A percentile compares a stretch with the other conserved stretches of the same genome.
Evolutionary conservation across 2,888 invertebrate genomes (phyloP).

Genomic region (Platerodrilus igneus): DNA sequence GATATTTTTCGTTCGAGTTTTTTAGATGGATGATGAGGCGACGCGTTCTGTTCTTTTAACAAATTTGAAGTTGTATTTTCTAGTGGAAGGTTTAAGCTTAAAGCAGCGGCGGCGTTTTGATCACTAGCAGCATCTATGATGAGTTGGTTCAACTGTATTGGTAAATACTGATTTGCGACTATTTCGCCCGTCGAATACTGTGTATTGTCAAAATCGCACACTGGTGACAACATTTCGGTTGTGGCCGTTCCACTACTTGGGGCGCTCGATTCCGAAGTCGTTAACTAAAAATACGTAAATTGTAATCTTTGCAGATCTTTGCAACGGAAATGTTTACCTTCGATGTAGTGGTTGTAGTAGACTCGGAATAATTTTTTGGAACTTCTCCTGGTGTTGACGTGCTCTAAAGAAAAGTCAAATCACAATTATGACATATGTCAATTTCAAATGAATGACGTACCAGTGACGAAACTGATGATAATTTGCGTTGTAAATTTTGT

Average conservation of each 20-base stretch:
- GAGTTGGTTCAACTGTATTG: neutral
- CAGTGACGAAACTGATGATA: constrained; percentile 54
- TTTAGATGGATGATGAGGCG: neutral
- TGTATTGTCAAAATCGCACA: constrained; percentile 34
- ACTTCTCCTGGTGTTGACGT: no score
- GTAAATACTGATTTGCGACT: constrained; percentile 12
- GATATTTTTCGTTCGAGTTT: constrained; percentile 45
- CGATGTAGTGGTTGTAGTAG: no score
- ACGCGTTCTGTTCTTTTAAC: constrained; percentile 2
- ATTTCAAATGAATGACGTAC: no score
- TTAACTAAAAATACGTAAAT: no score
- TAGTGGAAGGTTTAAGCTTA: constrained; percentile 15
- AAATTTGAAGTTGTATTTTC: constrained; percentile 17
- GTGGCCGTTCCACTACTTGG: constrained; percentile 40
- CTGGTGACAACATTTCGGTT: constrained; percentile 42
- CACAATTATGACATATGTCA: no score
- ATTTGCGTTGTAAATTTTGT: constrained; percentile 66
- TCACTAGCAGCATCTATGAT: constrained; percentile 1
- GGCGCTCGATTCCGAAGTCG: constrained; percentile 46
- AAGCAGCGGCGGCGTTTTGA: constrained; percentile 2
- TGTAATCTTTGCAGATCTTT: no score
- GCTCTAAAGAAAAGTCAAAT: no score
- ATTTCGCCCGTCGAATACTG: constrained; percentile 12
- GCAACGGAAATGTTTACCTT: no score
- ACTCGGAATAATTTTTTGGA: no score